Conservation (phyloP, 2,888 invertebrate species). For the Actias luna region DNA sequence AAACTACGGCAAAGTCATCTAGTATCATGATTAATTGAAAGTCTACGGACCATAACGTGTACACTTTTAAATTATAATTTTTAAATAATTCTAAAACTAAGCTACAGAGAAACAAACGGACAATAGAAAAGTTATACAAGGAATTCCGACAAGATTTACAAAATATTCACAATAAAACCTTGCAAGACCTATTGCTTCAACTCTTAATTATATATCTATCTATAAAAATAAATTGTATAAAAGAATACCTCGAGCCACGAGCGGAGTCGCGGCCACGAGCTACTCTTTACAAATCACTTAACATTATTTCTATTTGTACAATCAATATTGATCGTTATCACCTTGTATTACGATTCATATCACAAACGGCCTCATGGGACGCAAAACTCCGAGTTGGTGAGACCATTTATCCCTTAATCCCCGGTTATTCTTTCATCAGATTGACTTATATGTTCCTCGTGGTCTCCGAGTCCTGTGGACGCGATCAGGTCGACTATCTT, state of each 20-base stretch:
- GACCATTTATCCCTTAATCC: background rate
- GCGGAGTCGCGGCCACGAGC: background rate
- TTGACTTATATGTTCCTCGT: background rate
- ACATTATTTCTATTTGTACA: background rate
- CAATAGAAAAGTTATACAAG: background rate
- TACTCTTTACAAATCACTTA: background rate
- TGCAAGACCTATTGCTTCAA: too few relatives aligned
- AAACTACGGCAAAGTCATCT: too few relatives aligned
- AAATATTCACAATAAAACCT: background rate
- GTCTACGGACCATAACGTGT: too few relatives aligned
- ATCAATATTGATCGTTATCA: background rate
- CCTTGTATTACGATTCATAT: background rate
- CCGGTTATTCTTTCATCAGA: background rate
- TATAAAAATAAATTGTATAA: background rate
- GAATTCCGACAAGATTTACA: background rate
- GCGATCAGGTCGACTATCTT: slow-evolving; percentile 34
- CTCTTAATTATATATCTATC: too few relatives aligned
- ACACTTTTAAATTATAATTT: too few relatives aligned
- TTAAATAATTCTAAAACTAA: background rate
- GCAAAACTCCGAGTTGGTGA: background rate
- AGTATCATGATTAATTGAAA: too few relatives aligned
- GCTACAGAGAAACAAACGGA: background rate
- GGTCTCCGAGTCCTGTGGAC: slow-evolving; percentile 4
- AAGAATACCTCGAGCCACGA: background rate
- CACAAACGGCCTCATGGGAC: background rate